Evolutionary conservation across 2,888 invertebrate species (phyloP), one percentile per base, ranked within the genome.

Genomic region (Caenorhabditis plicata): DNA sequence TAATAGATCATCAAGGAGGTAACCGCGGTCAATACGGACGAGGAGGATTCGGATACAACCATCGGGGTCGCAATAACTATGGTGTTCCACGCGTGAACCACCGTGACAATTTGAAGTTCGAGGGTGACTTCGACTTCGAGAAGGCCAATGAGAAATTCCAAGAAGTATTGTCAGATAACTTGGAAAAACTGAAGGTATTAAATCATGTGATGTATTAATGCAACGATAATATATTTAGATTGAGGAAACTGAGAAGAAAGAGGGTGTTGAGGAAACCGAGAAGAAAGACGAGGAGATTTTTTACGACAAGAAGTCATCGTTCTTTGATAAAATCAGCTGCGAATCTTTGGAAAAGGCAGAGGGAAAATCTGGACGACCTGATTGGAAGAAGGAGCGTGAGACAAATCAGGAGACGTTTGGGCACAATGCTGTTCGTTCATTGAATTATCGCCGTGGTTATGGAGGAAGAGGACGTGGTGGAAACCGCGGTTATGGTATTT

Each of bases 271-370:
- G 11, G 57, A 51, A n/a, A n/a, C n/a, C n/a, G n/a, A n/a, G n/a
- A n/a, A n/a, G 11, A 51, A 57, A 20, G 64, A 62, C 27, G 58
- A 68, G n/a, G 61, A 47, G 27, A 87, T 87, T 60, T 90, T 87
- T 81, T 98, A 98, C 81, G 92, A 96, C 84, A 95, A 94, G 85
- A 87, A 88, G 74, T 93, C 92, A 85, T 95, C 95, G 67, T 99
- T 98, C 87, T 98, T 98, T 83, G 98, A 99, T 84, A 92, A 90
- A 83, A 98, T 98, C 81, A 95, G 94, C 73, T 98, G 98, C 82
- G 96, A 98, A 82, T 92, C 96, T 22, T 55, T 77, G 36, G 80
- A 80, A 49, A 76, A 77, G 60, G 73, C 72, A 27, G 75, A 73
- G 38, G 80, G 78, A 26, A 73, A 64, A 56, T 75, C 72, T 44